These are phyloP conservation scores for Oligia strigilis DNA, from an alignment of 2,888 invertebrate species.

Conservation along the genomic window DNA sequence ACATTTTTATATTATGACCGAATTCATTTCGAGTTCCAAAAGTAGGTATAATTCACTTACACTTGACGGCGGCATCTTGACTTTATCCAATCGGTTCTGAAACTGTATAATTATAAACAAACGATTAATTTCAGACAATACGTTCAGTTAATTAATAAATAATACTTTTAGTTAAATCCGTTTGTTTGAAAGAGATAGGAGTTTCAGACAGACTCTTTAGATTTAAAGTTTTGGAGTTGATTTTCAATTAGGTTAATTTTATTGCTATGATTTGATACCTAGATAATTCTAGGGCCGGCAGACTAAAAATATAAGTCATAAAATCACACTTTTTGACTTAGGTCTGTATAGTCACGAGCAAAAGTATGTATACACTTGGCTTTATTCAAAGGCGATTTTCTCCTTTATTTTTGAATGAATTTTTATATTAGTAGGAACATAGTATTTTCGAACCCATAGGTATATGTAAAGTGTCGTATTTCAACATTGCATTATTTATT, in stretches of 20 bases:
- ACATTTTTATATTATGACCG: too few relatives aligned
- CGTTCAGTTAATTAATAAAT: slow-evolving; percentile 1
- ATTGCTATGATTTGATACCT: not conserved
- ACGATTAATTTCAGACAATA: slow-evolving; percentile 18
- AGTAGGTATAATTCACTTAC: slow-evolving; percentile 23
- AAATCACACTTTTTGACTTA: too few relatives aligned
- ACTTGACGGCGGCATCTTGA: not conserved
- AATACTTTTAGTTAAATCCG: not conserved
- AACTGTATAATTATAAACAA: slow-evolving; percentile 28
- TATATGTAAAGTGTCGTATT: too few relatives aligned
- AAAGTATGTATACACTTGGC: too few relatives aligned
- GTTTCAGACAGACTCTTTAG: not conserved
- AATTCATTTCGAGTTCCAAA: slow-evolving; percentile 24
- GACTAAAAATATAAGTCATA: not conserved
- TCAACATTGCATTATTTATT: too few relatives aligned
- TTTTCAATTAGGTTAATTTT: not conserved
- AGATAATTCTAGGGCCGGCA: not conserved
- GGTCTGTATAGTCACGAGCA: too few relatives aligned
- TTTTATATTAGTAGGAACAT: too few relatives aligned
- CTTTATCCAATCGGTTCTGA: slow-evolving; percentile 5
- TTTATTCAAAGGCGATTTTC: too few relatives aligned
- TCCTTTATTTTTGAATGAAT: too few relatives aligned
- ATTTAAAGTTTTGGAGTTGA: not conserved
- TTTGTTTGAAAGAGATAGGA: slow-evolving; percentile 15
- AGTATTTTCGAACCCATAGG: too few relatives aligned